phyloP scores from a whole-genome alignment of 1,140 invertebrate species.

The Copidosoma floridanum region DNA sequence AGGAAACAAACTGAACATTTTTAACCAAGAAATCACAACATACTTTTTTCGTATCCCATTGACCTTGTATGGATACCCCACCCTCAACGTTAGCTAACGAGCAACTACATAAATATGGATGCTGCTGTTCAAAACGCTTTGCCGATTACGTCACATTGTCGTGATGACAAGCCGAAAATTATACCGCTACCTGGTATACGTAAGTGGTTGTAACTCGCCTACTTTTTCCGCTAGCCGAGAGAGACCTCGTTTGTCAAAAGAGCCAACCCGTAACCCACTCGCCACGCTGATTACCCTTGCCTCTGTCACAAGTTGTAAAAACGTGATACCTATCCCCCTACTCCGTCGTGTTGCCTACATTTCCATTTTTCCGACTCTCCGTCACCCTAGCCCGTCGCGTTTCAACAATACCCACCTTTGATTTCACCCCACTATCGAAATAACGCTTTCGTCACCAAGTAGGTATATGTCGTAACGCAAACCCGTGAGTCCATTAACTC shows the following conservation, averaged over 20 bases:
- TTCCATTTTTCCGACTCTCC: not conserved
- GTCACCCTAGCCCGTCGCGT: not conserved
- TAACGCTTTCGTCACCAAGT: no score
- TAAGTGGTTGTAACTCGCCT: no score
- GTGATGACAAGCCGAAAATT: constrained; percentile 1
- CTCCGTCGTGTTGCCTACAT: not conserved
- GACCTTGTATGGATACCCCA: no score
- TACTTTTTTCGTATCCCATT: no score
- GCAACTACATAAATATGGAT: no score
- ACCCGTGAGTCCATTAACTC: no score
- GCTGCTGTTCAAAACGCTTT: no score
- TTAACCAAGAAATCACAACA: no score
- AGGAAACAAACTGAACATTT: no score
- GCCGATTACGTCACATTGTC: not conserved
- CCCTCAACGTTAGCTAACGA: not conserved
- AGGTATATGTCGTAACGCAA: no score
- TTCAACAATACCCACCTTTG: constrained; percentile 1
- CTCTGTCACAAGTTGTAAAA: not conserved
- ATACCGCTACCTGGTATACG: no score
- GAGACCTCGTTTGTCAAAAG: not conserved
- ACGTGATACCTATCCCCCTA: not conserved
- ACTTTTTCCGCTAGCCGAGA: not conserved
- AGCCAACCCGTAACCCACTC: constrained; percentile 7
- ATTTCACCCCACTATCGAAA: no score
- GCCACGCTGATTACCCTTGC: not conserved